Percentiles rank a stretch among this genome's conserved stretches.
phyloP scores from a whole-genome alignment of 1,140 invertebrate genomes.

The Drosophila arawakana region DNA sequence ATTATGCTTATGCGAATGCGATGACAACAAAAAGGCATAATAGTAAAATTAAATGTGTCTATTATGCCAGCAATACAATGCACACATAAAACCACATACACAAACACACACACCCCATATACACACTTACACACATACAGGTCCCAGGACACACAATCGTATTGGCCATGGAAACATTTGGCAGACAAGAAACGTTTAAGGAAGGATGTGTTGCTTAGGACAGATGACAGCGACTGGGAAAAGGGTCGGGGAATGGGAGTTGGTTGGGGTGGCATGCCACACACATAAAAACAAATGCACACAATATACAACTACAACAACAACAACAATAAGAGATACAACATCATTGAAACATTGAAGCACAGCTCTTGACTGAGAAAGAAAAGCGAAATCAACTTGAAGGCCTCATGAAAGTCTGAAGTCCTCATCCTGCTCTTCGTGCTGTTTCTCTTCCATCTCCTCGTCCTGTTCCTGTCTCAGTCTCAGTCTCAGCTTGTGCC shows the following conservation, averaged over 20 bases:
- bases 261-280: constrained; percentile 34
- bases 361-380: constrained; percentile 49
- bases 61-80: constrained; percentile 81
- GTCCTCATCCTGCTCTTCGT: not conserved
- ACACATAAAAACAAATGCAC: constrained; percentile 71
- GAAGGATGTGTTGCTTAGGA: constrained; percentile 78
- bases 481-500: constrained; percentile 11
- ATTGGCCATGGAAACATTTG: constrained; percentile 62
- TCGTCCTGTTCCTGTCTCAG: constrained; percentile 12
- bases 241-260: constrained; percentile 9
- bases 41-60: constrained; percentile 83
- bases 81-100: constrained; percentile 75
- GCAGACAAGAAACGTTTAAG: constrained; percentile 79
- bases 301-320: constrained; percentile 27
- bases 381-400: constrained; percentile 67
- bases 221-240: constrained; percentile 19
- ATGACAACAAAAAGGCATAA: constrained; percentile 82
- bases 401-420: constrained; percentile 37
- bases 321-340: constrained; percentile 23
- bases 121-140: constrained; percentile 16
- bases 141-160: constrained; percentile 40
- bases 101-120: constrained; percentile 11
- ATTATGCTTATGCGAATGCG: constrained; percentile 82
- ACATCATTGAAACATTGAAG: constrained; percentile 44
- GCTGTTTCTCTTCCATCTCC: not conserved